Evolutionary conservation across 1,140 invertebrate genomes (phyloP), one percentile per base, ranked within the genome.

Genomic region (Cepaea nemoralis): DNA sequence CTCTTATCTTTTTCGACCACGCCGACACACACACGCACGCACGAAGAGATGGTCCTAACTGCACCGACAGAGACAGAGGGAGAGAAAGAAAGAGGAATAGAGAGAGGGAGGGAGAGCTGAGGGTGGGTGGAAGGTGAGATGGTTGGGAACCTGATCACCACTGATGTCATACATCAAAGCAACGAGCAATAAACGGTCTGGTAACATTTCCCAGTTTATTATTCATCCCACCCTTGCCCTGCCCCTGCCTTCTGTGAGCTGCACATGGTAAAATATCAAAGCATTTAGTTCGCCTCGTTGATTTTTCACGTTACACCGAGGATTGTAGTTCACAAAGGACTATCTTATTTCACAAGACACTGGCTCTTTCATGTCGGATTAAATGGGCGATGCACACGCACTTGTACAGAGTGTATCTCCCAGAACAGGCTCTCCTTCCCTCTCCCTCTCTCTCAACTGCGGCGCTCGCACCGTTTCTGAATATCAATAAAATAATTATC

Each of bases 111-210:
- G 50, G 22, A 22, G 22, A 55, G n/a, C 19, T 14, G 16, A 55
- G 50, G 50, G n/a, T 22, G n/a, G 19, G 50, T 22, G 22, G n/a
- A 55, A 3, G 5, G n/a, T n/a, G n/a, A n/a, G n/a, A n/a, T n/a
- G n/a, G n/a, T n/a, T n/a, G n/a, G n/a, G 16, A 22, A 55, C 50
- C 22, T 14, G 50, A 55, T 55, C n/a, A 55, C 19, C 50, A 22
- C n/a, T 55, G 50, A 55, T 55, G 50, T 55, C 50, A 55, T 22
- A 55, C 50, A 55, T 55, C 50, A 55, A 55, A 55, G 50, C 19
- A 10, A 55, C 50, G 2, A 2, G 50, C 50, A 55, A 55, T 55
- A 55, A 55, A 14, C 22, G n/a, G 50, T 14, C 5, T 55, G 8
- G 50, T 24, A 55, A 55, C 8, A 14, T 55, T 55, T 16, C 42